phyloP scores from a whole-genome alignment of 2,113 vertebrate genomes.

The Caretta caretta region DNA sequence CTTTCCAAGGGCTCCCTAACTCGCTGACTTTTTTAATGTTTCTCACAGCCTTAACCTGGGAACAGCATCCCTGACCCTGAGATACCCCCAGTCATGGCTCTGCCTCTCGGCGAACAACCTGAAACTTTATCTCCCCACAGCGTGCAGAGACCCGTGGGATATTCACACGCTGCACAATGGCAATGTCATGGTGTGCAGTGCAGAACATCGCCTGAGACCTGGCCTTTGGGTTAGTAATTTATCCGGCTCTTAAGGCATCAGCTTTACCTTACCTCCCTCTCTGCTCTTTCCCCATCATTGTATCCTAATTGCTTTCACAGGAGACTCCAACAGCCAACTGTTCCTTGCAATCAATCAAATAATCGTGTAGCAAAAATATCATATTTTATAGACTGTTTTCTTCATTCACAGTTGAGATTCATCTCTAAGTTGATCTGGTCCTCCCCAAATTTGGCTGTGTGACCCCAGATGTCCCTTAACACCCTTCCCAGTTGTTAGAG shows the following conservation, averaged over 20 bases:
- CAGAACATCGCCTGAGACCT: background rate
- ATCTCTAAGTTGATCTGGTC: background rate
- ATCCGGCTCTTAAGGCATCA: background rate
- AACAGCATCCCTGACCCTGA: fast-evolving
- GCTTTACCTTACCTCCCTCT: background rate
- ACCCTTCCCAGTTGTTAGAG: background rate
- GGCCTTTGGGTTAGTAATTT: background rate
- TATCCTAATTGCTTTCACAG: background rate
- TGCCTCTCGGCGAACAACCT: background rate
- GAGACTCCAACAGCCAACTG: background rate
- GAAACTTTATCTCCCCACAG: background rate
- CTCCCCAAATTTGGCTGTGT: background rate
- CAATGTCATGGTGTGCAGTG: background rate
- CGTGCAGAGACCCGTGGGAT: background rate
- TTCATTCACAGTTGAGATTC: background rate
- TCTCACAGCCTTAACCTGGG: background rate
- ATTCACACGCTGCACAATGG: fast-evolving
- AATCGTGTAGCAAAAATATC: background rate
- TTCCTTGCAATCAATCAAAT: background rate
- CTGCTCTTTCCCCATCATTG: background rate
- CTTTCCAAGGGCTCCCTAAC: background rate
- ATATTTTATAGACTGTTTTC: fast-evolving
- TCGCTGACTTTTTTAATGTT: background rate
- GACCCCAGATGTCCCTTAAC: background rate
- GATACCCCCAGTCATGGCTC: background rate